Evolutionary conservation across 2,113 vertebrate species (phyloP).

Genomic region (Emydura subglobosa): DNA sequence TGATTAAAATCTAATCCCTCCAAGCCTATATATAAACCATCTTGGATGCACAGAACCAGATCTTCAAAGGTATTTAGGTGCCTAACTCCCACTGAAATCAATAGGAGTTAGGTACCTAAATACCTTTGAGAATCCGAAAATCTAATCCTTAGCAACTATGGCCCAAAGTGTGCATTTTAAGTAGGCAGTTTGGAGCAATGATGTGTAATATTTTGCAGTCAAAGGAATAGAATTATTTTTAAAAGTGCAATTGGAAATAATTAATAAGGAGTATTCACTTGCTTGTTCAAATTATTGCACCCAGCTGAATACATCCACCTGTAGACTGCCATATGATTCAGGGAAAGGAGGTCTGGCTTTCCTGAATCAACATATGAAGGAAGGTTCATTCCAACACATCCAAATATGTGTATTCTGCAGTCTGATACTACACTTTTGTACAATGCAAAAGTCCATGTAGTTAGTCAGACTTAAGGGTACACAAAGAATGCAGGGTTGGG

Average conservation of each 20-base stretch:
- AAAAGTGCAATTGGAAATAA: not conserved
- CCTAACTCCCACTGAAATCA: not conserved
- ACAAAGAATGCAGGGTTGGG: conserved; percentile 60
- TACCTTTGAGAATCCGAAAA: not conserved
- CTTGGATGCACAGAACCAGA: not conserved
- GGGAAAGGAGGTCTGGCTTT: not conserved
- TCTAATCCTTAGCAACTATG: not conserved
- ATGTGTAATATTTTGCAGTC: not conserved
- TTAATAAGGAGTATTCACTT: not conserved
- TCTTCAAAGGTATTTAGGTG: not conserved
- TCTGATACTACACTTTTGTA: not conserved
- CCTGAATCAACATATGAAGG: not conserved
- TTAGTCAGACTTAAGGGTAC: conserved; percentile 1
- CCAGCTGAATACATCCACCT: not conserved
- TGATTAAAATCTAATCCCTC: not conserved
- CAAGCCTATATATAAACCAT: not conserved
- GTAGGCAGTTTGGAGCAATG: not conserved
- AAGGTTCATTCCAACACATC: not conserved
- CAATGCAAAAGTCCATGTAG: not conserved
- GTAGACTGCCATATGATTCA: not conserved
- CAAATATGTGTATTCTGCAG: not conserved
- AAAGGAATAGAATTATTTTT: not conserved
- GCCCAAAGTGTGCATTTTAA: not conserved
- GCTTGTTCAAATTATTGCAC: not conserved
- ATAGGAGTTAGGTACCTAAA: too few relatives aligned